A percentile compares a stretch with the other conserved stretches of the same genome.
These are phyloP conservation scores for Zaprionus ghesquierei DNA, from an alignment of 1,140 invertebrate species.

Conservation along the genomic window DNA sequence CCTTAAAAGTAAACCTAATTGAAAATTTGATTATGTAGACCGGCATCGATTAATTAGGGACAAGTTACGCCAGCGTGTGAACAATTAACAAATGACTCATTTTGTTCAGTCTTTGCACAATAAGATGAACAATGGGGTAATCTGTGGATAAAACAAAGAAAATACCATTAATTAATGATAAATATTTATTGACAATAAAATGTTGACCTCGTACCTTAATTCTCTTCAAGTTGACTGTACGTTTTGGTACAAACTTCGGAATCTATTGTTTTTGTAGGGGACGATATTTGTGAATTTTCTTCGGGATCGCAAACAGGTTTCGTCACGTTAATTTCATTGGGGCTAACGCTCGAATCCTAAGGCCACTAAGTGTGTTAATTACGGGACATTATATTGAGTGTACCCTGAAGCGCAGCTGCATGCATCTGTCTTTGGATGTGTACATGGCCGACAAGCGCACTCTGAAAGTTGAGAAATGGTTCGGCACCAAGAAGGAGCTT, in stretches of 20 bases:
- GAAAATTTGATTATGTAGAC: too few species aligned
- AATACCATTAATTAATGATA: not conserved
- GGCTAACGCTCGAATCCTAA: slow-evolving; percentile 41
- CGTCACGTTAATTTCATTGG: not conserved
- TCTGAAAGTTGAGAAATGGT: slow-evolving; percentile 99
- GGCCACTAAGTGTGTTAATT: slow-evolving; percentile 12
- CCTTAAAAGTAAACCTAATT: slow-evolving; percentile 25
- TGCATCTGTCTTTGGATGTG: slow-evolving; percentile 98
- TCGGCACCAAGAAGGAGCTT: slow-evolving; percentile 98
- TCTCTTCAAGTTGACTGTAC: not conserved
- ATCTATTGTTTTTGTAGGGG: not conserved
- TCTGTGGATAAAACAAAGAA: slow-evolving; percentile 9
- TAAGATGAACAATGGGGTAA: slow-evolving; percentile 34
- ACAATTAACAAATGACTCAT: slow-evolving; percentile 28
- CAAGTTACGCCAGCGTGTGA: slow-evolving; percentile 21
- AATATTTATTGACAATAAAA: not conserved
- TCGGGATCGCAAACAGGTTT: not conserved
- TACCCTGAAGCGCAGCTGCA: slow-evolving; percentile 93
- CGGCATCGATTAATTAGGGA: slow-evolving; percentile 21
- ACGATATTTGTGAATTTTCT: slow-evolving; percentile 1
- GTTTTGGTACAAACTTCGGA: not conserved
- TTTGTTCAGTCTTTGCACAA: slow-evolving; percentile 35
- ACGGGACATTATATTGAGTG: slow-evolving; percentile 1
- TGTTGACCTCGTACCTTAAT: slow-evolving; percentile 16
- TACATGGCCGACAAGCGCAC: slow-evolving; percentile 89